Base-by-base conservation (phyloP, 2,888 invertebrate genomes). In the Pinctada fucata region DNA sequence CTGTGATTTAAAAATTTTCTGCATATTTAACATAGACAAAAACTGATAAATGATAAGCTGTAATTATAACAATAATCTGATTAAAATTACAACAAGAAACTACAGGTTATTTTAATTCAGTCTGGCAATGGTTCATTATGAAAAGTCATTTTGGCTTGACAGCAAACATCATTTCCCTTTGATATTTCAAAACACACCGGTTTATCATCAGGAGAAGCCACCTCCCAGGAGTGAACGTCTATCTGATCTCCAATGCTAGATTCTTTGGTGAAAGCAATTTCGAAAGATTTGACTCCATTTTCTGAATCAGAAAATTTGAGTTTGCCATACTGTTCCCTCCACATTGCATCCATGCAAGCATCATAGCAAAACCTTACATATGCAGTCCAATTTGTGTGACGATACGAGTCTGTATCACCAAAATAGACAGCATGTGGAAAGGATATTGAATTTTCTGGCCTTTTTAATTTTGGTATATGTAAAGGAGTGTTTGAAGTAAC, bases 341-440 rank as follows among this genome's bases (percentile, higher is more conserved):
- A 52, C 16, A 73, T 51, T 16, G 70, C 58, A 66, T 75, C 51
- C 51, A 51, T 68, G 45, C 70, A 76, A 8, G 78, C 79, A 51
- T 81, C 81, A 45, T 58, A 51, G 50, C 78, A 79, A 51, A 79
- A 76, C 13, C 76, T 68, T 1, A 76, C 52, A 71, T 81, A 81
- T 50, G 65, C 67, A 63, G 71, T n/a, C 81, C 81, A 81, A 52
- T 79, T 81, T 5, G 74, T 71, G 52, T 81, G 81, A 4, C 52
- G 48, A 66, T 81, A 81, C 1, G 73, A n/a, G 58, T 81, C 81
- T 5, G 66, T 76, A 16, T 81, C 79, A 5, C 76, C 64, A 47
- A 70, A 68, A 16, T 58, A 70, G 13, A 81, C 78, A 8, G 52
- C 66, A 48, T 75, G 8, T 13, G 52, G 58, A 69, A 64, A 76